These are phyloP conservation scores for Trematomus bernacchii DNA, from an alignment of 2,797 vertebrate genomes.

Conservation along the genomic window DNA sequence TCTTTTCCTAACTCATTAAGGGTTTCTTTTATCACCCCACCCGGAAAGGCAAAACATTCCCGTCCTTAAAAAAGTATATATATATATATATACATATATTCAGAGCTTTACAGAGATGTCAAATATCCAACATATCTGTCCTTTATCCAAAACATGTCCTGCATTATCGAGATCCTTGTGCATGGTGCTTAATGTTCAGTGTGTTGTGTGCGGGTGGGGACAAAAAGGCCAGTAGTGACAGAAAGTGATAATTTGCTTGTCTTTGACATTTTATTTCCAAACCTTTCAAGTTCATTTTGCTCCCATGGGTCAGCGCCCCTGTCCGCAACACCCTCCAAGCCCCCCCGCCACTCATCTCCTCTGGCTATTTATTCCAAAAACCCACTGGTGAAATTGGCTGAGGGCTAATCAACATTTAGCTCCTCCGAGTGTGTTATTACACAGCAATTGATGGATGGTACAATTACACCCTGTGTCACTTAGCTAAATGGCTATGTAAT, in stretches of 20 bases:
- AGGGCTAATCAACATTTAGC: conserved; percentile 87
- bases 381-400: conserved; percentile 81
- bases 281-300: conserved; percentile 69
- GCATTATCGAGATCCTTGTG: not conserved
- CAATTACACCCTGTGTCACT: conserved; percentile 87
- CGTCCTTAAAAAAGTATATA: not conserved
- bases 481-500: conserved; percentile 89
- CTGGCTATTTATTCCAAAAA: conserved; percentile 72
- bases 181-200: not conserved
- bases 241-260: conserved; percentile 51
- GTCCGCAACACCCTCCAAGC: conserved; percentile 55
- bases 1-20: not conserved
- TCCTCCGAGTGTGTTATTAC: conserved; percentile 86
- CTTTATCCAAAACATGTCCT: not conserved
- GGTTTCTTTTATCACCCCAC: conserved; percentile 1
- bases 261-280: conserved; percentile 62
- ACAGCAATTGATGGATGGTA: conserved; percentile 88
- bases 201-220: conserved; percentile 5
- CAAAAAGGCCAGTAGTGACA: conserved; percentile 19
- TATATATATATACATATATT: not conserved
- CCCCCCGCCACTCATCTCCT: conserved; percentile 46
- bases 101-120: conserved; percentile 1
- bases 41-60: not conserved
- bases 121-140: not conserved
- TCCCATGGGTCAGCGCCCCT: conserved; percentile 64